Conservation (phyloP, 2,113 vertebrate species). For the Perccottus glenii region DNA sequence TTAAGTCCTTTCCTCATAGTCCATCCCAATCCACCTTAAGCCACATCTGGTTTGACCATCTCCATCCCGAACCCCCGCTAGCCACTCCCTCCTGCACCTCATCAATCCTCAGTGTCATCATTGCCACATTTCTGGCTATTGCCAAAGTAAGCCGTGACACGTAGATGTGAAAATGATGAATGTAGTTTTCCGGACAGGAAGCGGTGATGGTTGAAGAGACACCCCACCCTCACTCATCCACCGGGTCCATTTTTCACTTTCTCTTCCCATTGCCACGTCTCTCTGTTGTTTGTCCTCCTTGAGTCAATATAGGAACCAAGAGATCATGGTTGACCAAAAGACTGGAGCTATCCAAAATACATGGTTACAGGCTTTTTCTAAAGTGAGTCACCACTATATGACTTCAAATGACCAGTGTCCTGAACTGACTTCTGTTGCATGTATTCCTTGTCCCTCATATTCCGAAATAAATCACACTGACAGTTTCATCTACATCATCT, state of each 20-base stretch:
- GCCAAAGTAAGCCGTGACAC: slow-evolving; percentile 77
- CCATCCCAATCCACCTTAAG: slow-evolving; percentile 52
- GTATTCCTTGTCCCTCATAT: background rate
- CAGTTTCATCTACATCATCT: no score
- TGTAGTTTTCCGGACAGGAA: slow-evolving; percentile 79
- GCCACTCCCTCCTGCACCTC: slow-evolving; percentile 70
- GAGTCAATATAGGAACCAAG: slow-evolving; percentile 34
- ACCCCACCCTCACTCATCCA: slow-evolving; percentile 72
- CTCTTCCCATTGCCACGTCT: slow-evolving; percentile 55
- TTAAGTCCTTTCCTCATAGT: slow-evolving; percentile 32
- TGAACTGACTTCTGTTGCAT: background rate
- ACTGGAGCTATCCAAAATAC: slow-evolving; percentile 18
- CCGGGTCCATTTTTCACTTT: slow-evolving; percentile 70
- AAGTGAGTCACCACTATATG: background rate
- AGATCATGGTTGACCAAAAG: slow-evolving; percentile 32
- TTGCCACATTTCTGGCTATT: slow-evolving; percentile 74
- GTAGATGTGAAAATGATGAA: slow-evolving; percentile 80
- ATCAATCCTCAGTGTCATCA: slow-evolving; percentile 80
- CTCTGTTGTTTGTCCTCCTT: slow-evolving; percentile 42
- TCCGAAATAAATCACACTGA: background rate
- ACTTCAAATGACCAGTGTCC: slow-evolving; percentile 12
- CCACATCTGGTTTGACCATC: slow-evolving; percentile 82
- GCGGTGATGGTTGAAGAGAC: slow-evolving; percentile 66
- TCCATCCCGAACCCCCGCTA: slow-evolving; percentile 63
- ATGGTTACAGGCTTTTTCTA: slow-evolving; percentile 13